These are phyloP conservation scores for Pocillopora grandis DNA, from an alignment of 92 coral and sea anemone genomes.

Conservation along the genomic window DNA sequence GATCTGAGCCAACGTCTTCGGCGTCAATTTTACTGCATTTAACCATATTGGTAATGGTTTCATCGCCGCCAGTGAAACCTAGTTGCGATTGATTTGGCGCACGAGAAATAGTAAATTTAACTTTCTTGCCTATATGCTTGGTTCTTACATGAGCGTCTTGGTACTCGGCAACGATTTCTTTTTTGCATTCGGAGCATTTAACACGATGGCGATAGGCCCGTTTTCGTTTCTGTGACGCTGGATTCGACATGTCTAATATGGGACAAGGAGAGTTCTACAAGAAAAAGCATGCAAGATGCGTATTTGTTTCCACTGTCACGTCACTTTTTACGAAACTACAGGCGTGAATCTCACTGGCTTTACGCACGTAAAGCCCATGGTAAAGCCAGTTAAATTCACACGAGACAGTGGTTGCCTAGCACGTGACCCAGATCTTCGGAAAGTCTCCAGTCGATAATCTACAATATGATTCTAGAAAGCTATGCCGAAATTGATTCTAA, in stretches of 20 bases:
- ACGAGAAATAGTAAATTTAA: constrained; percentile 31
- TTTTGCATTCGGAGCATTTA: constrained; percentile 28
- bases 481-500: constrained; percentile 21
- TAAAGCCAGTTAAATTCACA: too few species aligned
- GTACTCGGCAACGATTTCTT: constrained; percentile 47
- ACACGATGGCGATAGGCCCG: constrained; percentile 48
- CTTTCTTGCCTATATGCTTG: constrained; percentile 47
- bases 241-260: constrained; percentile 26
- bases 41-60: constrained; percentile 24
- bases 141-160: constrained; percentile 43
- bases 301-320: constrained; percentile 19
- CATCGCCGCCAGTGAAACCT: not conserved
- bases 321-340: not conserved
- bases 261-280: constrained; percentile 5
- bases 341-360: not conserved
- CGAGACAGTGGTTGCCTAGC: constrained; percentile 13
- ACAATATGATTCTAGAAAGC: not conserved
- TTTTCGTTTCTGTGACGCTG: constrained; percentile 31
- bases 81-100: constrained; percentile 38
- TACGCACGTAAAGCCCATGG: too few species aligned
- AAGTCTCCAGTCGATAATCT: not conserved
- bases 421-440: constrained; percentile 20
- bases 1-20: constrained; percentile 29
- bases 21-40: constrained; percentile 22
- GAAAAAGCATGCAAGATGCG: too few species aligned